Base-by-base conservation (phyloP, 2,113 vertebrate species). In the Varanus komodoensis region DNA sequence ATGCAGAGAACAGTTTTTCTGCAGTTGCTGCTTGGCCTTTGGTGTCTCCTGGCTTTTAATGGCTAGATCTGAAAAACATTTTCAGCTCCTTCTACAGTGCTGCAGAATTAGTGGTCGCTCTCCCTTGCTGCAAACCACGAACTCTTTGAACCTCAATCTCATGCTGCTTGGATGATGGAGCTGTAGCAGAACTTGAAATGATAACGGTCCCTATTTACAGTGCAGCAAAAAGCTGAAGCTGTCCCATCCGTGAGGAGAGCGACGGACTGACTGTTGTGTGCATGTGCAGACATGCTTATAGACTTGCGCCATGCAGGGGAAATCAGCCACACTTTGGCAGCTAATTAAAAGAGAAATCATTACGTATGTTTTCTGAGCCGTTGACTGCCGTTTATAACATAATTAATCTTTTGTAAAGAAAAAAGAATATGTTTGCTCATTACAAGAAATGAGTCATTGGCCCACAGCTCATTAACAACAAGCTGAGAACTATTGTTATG, bases 1-100 rank as follows among this genome's bases (percentile, higher is more conserved):
- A 4, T 64, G 29, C 90, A 85, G n/a, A 44, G 82, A n/a, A n/a
- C 29, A 71, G 54, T 87, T 92, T 92, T 5, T 44, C 91, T 81
- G 27, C 81, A 78, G 78, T 48, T 38, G 52, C 88, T 92, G 77
- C 89, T 90, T 88, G 44, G 75, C 78, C 34, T 82, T 75, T 32
- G n/a, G 73, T 71, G 69, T 86, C 48, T 6, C 82, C 71, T 71
- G 34, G 82, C 69, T 92, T 23, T 32, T 69, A 67, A 54, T 32
- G 61, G 54, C 86, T 68, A 89, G 29, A 88, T 92, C 86, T 50
- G 8, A 8, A 52, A n/a, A 91, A 57, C 89, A 12, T 34, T 82
- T 82, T 4, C 54, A 92, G n/a, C 82, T 50, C 84, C 87, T 68
- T 93, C 68, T 86, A 91, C 50, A 85, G 19, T 57, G 85, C 75